Evolutionary conservation across 2,888 invertebrate genomes (phyloP).

Genomic region (Ormia ochracea): DNA sequence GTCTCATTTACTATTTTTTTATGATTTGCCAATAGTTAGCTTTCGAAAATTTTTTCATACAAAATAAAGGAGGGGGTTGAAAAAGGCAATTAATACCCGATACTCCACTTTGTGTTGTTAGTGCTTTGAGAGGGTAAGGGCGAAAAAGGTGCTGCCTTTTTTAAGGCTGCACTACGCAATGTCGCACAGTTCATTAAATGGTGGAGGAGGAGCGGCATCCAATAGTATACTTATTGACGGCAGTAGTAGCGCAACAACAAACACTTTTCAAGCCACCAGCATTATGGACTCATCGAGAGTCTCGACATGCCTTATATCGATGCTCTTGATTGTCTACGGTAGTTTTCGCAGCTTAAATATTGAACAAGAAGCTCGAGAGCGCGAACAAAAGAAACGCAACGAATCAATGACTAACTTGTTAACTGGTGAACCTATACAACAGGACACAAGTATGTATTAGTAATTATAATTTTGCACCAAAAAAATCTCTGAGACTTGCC

Average conservation of each 20-base stretch:
- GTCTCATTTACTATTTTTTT: slow-evolving; percentile 29
- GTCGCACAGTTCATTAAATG: slow-evolving; percentile 71
- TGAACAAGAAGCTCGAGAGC: slow-evolving; percentile 94
- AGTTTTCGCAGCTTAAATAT: slow-evolving; percentile 97
- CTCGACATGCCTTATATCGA: slow-evolving; percentile 97
- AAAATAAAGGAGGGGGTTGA: neutral
- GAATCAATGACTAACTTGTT: slow-evolving; percentile 78
- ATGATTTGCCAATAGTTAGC: slow-evolving; percentile 12
- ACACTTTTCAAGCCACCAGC: slow-evolving; percentile 77
- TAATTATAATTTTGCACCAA: no score
- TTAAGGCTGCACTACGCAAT: slow-evolving; percentile 66
- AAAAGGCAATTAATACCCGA: neutral
- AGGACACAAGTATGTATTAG: slow-evolving; percentile 78
- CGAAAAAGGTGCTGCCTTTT: slow-evolving; percentile 44
- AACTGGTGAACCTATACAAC: slow-evolving; percentile 76
- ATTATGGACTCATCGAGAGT: slow-evolving; percentile 98
- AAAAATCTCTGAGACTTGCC: no score
- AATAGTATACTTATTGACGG: slow-evolving; percentile 64
- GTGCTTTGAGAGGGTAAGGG: neutral
- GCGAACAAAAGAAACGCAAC: slow-evolving; percentile 84
- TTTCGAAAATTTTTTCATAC: neutral
- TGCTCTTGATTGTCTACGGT: slow-evolving; percentile 97
- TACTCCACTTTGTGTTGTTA: neutral
- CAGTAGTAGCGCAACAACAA: slow-evolving; percentile 64
- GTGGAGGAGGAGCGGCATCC: slow-evolving; percentile 69